Percentiles rank a stretch among this genome's conserved stretches.
phyloP scores from a whole-genome alignment of 23 tunicate species.

The Ciona savignyi region DNA sequence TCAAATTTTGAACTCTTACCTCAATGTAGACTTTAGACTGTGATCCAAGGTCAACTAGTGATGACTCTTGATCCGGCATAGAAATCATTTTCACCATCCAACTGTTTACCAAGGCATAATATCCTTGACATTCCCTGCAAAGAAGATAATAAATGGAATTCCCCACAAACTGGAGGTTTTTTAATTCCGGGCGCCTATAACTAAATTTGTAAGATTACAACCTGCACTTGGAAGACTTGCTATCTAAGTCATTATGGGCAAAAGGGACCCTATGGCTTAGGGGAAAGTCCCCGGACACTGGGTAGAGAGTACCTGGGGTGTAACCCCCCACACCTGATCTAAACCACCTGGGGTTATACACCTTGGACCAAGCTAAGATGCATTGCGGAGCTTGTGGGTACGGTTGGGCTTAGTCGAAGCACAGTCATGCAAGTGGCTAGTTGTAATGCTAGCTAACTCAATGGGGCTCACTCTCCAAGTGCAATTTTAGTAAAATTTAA shows the following conservation, averaged over 20 bases:
- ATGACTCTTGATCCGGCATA: conserved; percentile 16
- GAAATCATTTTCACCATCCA: conserved; percentile 76
- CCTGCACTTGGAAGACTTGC: conserved; percentile 47
- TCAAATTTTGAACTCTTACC: conserved; percentile 3
- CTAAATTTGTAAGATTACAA: too few species aligned
- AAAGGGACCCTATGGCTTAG: conserved; percentile 22
- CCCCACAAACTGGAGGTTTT: conserved; percentile 9
- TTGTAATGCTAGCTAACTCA: conserved; percentile 18
- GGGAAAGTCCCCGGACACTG: conserved; percentile 78
- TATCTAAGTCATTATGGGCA: conserved; percentile 30
- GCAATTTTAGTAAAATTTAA: too few species aligned
- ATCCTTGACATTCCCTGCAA: conserved; percentile 58
- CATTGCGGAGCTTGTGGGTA: conserved; percentile 38
- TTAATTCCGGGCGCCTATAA: background rate
- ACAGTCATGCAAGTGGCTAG: conserved; percentile 32
- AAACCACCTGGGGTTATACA: conserved; percentile 4
- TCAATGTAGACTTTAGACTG: conserved; percentile 45
- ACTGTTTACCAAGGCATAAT: conserved; percentile 48
- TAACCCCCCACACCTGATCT: conserved; percentile 8
- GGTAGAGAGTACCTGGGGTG: conserved; percentile 48
- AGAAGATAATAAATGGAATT: background rate
- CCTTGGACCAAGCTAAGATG: conserved; percentile 27
- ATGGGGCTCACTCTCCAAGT: conserved; percentile 70
- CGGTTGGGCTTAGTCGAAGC: conserved; percentile 35
- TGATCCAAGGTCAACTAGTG: conserved; percentile 33